A percentile compares a stretch with the other conserved stretches of the same genome.
phyloP scores from a whole-genome alignment of 2,113 vertebrate species.

The Oxyruncus cristatus region DNA sequence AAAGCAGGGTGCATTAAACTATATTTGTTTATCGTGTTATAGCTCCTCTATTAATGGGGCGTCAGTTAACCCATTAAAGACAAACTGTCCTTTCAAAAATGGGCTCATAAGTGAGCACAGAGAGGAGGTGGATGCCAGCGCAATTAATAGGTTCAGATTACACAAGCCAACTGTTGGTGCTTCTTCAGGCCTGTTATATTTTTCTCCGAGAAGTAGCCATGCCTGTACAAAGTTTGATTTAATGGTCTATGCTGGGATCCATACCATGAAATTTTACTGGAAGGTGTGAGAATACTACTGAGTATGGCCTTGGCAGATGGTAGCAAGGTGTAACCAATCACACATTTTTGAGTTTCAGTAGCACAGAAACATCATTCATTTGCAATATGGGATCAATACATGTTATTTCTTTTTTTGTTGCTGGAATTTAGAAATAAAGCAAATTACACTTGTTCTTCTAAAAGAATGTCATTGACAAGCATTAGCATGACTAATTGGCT shows the following conservation, averaged over 20 bases:
- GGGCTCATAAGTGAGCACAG: conserved; percentile 21
- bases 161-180: neutral
- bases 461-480: neutral
- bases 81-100: conserved; percentile 38
- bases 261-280: conserved; percentile 49
- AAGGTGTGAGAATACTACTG: conserved; percentile 21
- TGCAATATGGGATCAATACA: neutral
- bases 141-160: conserved; percentile 59
- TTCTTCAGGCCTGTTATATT: conserved; percentile 32
- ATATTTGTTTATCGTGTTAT: conserved; percentile 51
- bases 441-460: neutral
- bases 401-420: neutral
- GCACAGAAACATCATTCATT: neutral
- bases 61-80: conserved; percentile 70
- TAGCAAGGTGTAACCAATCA: conserved; percentile 29
- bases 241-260: conserved; percentile 42
- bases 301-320: neutral
- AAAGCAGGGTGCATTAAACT: conserved; percentile 69
- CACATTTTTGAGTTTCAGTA: neutral
- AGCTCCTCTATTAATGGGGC: conserved; percentile 59
- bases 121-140: neutral
- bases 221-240: conserved; percentile 24
- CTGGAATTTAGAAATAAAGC: conserved; percentile 41
- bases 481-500: neutral
- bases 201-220: conserved; percentile 35